Conservation (phyloP, 1,140 invertebrate genomes). For the Procambarus clarkii region DNA sequence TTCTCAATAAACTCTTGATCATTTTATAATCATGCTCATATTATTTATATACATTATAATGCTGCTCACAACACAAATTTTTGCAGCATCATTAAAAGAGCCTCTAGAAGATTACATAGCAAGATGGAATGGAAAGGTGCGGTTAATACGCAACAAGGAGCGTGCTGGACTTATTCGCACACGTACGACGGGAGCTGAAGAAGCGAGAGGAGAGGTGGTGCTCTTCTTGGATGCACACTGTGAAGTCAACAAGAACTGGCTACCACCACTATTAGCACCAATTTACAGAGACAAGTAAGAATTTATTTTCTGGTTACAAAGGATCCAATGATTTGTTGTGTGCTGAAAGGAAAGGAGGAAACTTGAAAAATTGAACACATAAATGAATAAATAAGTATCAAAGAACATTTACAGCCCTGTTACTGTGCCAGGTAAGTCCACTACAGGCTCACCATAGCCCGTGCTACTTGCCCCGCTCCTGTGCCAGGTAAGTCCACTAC, state of each 20-base stretch:
- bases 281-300: constrained; percentile 89
- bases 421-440: too few relatives aligned
- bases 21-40: too few relatives aligned
- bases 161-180: constrained; percentile 94
- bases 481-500: too few relatives aligned
- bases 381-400: too few relatives aligned
- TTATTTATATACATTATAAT: not conserved
- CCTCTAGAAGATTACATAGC: constrained; percentile 93
- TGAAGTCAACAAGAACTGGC: constrained; percentile 92
- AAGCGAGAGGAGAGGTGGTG: constrained; percentile 96
- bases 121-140: constrained; percentile 91
- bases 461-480: too few relatives aligned
- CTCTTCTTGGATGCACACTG: constrained; percentile 96
- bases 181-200: constrained; percentile 92
- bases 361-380: too few relatives aligned
- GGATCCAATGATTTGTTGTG: too few relatives aligned
- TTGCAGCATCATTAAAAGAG: constrained; percentile 89
- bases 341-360: too few relatives aligned
- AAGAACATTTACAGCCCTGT: too few relatives aligned
- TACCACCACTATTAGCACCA: constrained; percentile 94
- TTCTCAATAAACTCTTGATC: too few relatives aligned
- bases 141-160: constrained; percentile 89
- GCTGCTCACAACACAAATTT: not conserved
- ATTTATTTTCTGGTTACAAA: not conserved
- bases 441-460: too few relatives aligned